phyloP scores from a whole-genome alignment of 2,797 vertebrate species.

The Amblyopsis hoosieri region DNA sequence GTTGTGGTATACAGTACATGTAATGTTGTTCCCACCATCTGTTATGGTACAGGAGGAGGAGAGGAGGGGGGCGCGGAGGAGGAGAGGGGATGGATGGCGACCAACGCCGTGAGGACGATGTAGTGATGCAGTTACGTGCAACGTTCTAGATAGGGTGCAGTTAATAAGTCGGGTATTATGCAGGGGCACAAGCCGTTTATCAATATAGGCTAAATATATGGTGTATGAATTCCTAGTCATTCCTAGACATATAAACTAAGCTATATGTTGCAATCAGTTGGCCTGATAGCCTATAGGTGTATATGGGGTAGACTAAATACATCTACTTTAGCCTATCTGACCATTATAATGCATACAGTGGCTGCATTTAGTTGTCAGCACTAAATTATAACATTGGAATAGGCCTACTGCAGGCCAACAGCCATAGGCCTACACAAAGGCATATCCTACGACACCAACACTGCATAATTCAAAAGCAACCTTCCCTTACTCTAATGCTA shows the following conservation, averaged over 20 bases:
- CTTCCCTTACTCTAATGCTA: no score
- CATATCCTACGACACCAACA: neutral
- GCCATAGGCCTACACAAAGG: neutral
- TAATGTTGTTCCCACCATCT: conserved; percentile 78
- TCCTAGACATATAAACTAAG: no score
- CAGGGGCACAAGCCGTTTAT: neutral
- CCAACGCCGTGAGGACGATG: conserved; percentile 63
- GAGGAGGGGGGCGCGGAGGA: conserved; percentile 33
- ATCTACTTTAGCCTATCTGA: no score
- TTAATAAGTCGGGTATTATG: conserved; percentile 5
- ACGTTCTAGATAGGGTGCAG: conserved; percentile 43
- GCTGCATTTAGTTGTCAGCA: no score
- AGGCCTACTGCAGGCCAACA: no score
- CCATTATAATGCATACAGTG: no score
- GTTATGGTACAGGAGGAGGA: conserved; percentile 69
- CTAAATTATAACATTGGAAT: no score
- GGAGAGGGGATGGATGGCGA: conserved; percentile 69
- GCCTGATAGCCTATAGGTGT: no score
- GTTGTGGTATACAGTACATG: conserved; percentile 70
- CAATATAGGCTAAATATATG: neutral
- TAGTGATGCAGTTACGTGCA: conserved; percentile 40
- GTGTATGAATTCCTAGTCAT: no score
- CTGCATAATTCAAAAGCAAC: neutral
- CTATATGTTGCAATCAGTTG: no score
- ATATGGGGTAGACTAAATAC: no score